Conservation (phyloP, 2,113 vertebrate genomes). For the Brachionichthys hirsutus region DNA sequence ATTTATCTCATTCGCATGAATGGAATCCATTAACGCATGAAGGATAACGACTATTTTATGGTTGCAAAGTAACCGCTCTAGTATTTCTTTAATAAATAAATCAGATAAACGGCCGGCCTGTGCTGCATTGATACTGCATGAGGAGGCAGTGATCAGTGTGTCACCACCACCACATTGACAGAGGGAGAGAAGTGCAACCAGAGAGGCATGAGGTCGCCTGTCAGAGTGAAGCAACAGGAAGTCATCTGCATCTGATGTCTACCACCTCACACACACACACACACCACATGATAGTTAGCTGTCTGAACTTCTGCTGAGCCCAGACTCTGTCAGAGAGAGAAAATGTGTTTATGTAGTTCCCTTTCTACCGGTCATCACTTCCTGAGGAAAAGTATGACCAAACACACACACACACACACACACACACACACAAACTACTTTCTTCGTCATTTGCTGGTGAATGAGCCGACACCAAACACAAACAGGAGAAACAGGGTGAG, state of each 20-base stretch:
- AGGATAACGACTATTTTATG: background rate
- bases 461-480: slow-evolving; percentile 20
- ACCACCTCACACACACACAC: slow-evolving; percentile 56
- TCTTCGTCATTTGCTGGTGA: slow-evolving; percentile 29
- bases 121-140: slow-evolving; percentile 12
- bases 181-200: slow-evolving; percentile 78
- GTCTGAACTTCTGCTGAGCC: slow-evolving; percentile 77
- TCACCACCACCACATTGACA: slow-evolving; percentile 34
- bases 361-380: slow-evolving; percentile 73
- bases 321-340: slow-evolving; percentile 62
- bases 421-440: slow-evolving; percentile 20
- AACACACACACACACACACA: slow-evolving; percentile 29
- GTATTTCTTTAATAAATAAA: background rate
- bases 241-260: slow-evolving; percentile 78
- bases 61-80: background rate
- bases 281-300: slow-evolving; percentile 78
- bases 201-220: slow-evolving; percentile 62
- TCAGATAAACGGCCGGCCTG: background rate
- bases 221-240: slow-evolving; percentile 77
- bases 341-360: slow-evolving; percentile 71
- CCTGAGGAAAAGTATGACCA: slow-evolving; percentile 74
- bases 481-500: slow-evolving; percentile 47
- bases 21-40: background rate
- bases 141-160: slow-evolving; percentile 43
- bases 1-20: too few species aligned